These are phyloP conservation scores for Lycaon pictus DNA, from an alignment of 2,113 vertebrate species.

Conservation along the genomic window DNA sequence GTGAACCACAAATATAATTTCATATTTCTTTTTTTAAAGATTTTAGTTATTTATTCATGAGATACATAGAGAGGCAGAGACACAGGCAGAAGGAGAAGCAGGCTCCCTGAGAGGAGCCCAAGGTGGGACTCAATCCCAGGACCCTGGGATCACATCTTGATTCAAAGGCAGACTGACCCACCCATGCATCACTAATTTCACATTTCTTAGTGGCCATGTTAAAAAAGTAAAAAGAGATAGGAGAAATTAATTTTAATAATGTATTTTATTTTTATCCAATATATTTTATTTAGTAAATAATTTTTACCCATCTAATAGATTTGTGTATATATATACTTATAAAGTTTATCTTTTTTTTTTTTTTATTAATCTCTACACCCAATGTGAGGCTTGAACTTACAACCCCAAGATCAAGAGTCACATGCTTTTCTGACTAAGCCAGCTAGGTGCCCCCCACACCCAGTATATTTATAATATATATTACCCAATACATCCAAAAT, in stretches of 20 bases:
- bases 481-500: not conserved
- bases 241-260: constrained; percentile 30
- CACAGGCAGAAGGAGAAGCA: too few species aligned
- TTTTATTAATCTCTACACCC: not conserved
- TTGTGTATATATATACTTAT: not conserved
- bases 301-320: not conserved
- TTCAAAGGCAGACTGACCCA: too few species aligned
- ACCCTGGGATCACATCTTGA: too few species aligned
- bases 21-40: not conserved
- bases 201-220: constrained; percentile 24
- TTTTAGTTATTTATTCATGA: too few species aligned
- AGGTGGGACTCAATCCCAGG: too few species aligned
- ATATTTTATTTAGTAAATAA: constrained; percentile 20
- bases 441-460: not conserved
- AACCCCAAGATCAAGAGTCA: not conserved
- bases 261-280: constrained; percentile 37
- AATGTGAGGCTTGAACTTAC: not conserved
- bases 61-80: too few species aligned
- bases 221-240: constrained; percentile 22
- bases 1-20: constrained; percentile 28
- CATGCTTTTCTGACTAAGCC: not conserved
- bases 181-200: not conserved
- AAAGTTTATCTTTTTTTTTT: not conserved
- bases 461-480: not conserved
- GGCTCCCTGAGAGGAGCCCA: too few species aligned